Evolutionary conservation across 2,797 vertebrate genomes (phyloP), one percentile per base, ranked within the genome.

Genomic region (Tympanoctomys barrerae): DNA sequence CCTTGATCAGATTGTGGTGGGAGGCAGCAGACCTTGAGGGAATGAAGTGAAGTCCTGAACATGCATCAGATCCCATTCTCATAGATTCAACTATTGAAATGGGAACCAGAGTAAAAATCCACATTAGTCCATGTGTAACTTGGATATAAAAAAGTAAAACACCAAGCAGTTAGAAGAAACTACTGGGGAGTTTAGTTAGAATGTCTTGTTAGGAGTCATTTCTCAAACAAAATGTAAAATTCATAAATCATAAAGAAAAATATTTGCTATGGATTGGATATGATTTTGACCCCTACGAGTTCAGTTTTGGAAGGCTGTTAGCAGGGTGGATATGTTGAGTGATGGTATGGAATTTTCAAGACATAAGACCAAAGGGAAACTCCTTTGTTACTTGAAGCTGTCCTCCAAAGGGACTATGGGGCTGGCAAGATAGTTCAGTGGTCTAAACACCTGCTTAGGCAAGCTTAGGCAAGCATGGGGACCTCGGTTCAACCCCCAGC

Each of bases 171-270:
- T 85, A 91, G 46, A 81, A 79, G 39, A 81, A 71, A 92, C 71
- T 57, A 87, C 22, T 33, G 31, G 22, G 86, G 36, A 59, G 90
- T 83, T 90, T 90, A 73, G 14, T 87, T 81, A 83, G 31, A 87
- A 80, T 87, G n/a, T 39, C 77, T n/a, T 52, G 52, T 90, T 80
- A 87, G 19, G 6, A 89, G 28, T 3, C 24, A 59, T 78, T 91
- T 96, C n/a, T 84, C 61, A 87, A 88, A 75, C 19, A 92, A 90
- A 95, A 79, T 86, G 21, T 18, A 96, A 95, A 94, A 94, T 33
- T 59, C 12, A 49, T 73, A 88, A 89, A 31, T 87, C 7, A 61
- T 71, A 89, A 83, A 89, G 31, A 18, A 75, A 90, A 75, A 75
- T 46, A n/a, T 46, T 57, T 68, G 16, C 24, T 59, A 42, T 75